These are phyloP conservation scores for Amblyopsis hoosieri DNA, from an alignment of 2,797 vertebrate genomes.

Conservation along the genomic window DNA sequence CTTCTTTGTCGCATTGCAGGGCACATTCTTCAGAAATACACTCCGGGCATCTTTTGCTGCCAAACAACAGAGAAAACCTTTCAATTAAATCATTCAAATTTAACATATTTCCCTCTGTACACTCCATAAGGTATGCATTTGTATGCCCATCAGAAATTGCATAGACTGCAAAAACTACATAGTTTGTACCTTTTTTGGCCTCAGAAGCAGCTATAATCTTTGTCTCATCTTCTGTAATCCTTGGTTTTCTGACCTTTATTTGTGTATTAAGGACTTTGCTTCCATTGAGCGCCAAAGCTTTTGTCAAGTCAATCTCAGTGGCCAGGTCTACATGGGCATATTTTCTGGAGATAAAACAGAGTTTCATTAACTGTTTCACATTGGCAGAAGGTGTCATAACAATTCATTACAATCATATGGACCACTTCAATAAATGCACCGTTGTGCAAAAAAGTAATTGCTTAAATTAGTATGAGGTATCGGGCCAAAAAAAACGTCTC, in stretches of 20 bases:
- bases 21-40: constrained; percentile 89
- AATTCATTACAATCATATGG: neutral
- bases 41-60: constrained; percentile 82
- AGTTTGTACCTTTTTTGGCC: constrained; percentile 81
- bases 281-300: constrained; percentile 87
- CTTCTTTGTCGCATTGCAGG: constrained; percentile 80
- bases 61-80: neutral
- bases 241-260: constrained; percentile 63
- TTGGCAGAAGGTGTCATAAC: neutral
- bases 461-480: too few species aligned
- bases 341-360: constrained; percentile 71
- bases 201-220: constrained; percentile 59
- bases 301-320: constrained; percentile 85
- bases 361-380: neutral
- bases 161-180: neutral
- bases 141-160: neutral
- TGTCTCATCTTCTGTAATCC: neutral
- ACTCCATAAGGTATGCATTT: too few species aligned
- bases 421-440: neutral
- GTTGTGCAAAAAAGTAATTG: too few species aligned
- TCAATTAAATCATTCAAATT: neutral
- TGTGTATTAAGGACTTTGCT: constrained; percentile 84
- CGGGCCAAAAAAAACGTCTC: too few species aligned
- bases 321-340: constrained; percentile 88
- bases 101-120: too few species aligned